Base-by-base conservation (phyloP, 2,113 vertebrate genomes). In the Alethe castanea region DNA sequence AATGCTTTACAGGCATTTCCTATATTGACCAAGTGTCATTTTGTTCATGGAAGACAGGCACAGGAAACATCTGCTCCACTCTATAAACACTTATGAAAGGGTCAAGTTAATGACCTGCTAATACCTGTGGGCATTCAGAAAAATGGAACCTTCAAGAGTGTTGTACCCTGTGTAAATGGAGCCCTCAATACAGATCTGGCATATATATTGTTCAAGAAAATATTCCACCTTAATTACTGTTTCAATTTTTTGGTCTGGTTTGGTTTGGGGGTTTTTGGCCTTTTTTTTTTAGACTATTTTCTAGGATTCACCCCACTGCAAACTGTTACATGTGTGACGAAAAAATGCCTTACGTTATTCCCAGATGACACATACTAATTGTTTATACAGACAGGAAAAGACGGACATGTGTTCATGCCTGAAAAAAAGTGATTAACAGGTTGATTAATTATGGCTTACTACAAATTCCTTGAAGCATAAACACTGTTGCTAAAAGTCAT, bases 361-460 rank as follows among this genome's bases (percentile, higher is more conserved):
- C 29, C 19, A 50, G 70, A 79, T 92, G 86, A 97, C 48, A 87
- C 29, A 74, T 18, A 14, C 18, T 69, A 52, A 79, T 53, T 79
- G 45, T 6, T 1, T 44, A 60, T 13, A 56, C 4, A 91, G 84
- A 65, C 10, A 76, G 73, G 71, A 95, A 93, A 76, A 88, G 25
- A 92, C 8, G 26, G 17, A 18, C n/a, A 44, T 19, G 44, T 64
- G 53, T 57, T 78, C 71, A 56, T 79, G 35, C 28, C 26, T 20
- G 7, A 92, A 84, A 94, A 92, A 93, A 84, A 81, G 74, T 86
- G 2, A 86, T 89, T 92, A 89, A 94, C 5, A 79, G 9, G 33
- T 71, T 94, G 88, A 83, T 84, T 94, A 69, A 92, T 56, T 73
- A 67, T 35, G 18, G 15, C 19, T 95, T 84, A 76, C n/a, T 79